Evolutionary conservation across 2,888 invertebrate species (phyloP), one percentile per base, ranked within the genome.

Genomic region (Cyaniris semiargus): DNA sequence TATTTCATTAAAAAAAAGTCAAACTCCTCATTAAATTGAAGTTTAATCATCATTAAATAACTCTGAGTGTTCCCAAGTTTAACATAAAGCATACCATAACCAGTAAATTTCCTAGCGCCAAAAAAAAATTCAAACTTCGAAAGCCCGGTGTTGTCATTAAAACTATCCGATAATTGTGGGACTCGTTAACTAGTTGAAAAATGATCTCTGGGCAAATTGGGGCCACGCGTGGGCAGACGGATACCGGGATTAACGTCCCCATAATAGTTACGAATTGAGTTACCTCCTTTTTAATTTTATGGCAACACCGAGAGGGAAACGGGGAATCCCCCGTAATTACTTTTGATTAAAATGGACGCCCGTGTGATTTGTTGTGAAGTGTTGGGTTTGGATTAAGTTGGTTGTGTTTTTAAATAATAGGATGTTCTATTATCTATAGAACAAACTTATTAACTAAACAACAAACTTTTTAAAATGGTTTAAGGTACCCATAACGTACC

Each of bases 101-200:
- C n/a, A 71, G 13, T 70, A n/a, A 3, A n/a, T 38, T n/a, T 34
- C 44, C 21, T 23, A 4, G 13, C 34, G 10, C 70, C 6, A 34
- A 23, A 38, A 71, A 38, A 38, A 23, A 72, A 74, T 27, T 53
- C 18, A 48, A 74, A 44, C 7, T 53, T 53, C 7, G 34, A 56
- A 70, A 13, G 27, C 34, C 23, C 70, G 34, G 38, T 76, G 53
- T 38, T 71, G 53, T 58, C 71, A 76, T 77, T 74, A 76, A 78
- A 77, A 76, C 76, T 78, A 77, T 76, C 70, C 27, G 78, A 78
- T 82, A 81, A 82, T 80, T 81, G 81, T 23, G 75, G 78, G 31
- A 79, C 79, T 81, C 80, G 80, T 80, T 81, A 81, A 79, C 79
- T 79, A 75, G 76, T 77, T 81, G 82, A 81, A 82, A 82, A 79